These are phyloP conservation scores for Copidosoma floridanum DNA, from an alignment of 1,140 invertebrate species.

Conservation along the genomic window DNA sequence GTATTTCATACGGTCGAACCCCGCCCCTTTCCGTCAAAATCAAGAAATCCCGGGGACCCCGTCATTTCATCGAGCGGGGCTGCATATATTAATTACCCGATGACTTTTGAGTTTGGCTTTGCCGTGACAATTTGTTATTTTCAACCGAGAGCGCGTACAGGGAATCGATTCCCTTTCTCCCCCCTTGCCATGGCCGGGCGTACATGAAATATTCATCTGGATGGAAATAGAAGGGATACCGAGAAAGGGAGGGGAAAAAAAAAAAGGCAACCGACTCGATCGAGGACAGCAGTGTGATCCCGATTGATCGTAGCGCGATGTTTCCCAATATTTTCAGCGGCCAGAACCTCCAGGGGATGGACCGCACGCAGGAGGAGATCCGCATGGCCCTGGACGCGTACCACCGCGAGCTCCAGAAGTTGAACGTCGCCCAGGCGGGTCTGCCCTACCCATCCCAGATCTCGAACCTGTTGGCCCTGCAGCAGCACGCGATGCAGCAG, in stretches of 20 bases:
- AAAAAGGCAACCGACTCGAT: slow-evolving; percentile 6
- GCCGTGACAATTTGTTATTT: neutral
- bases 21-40: too few relatives aligned
- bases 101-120: slow-evolving; percentile 3
- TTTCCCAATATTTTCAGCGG: slow-evolving; percentile 80
- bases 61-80: neutral
- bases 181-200: too few relatives aligned
- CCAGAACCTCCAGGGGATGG: slow-evolving; percentile 63
- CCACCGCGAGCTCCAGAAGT: slow-evolving; percentile 84
- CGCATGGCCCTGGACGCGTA: slow-evolving; percentile 88
- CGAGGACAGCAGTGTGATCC: slow-evolving; percentile 63
- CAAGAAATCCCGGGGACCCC: too few relatives aligned
- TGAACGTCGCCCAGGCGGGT: slow-evolving; percentile 66
- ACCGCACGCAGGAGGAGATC: slow-evolving; percentile 80
- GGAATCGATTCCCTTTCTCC: too few relatives aligned
- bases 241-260: too few relatives aligned
- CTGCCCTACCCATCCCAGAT: slow-evolving; percentile 61
- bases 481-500: slow-evolving; percentile 71
- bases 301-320: slow-evolving; percentile 59
- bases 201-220: too few relatives aligned
- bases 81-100: slow-evolving; percentile 4
- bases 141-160: neutral
- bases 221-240: too few relatives aligned
- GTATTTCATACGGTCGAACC: too few relatives aligned
- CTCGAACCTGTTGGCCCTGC: slow-evolving; percentile 68